Conservation (phyloP, 1,140 invertebrate genomes). For the Gryon sp. region DNA sequence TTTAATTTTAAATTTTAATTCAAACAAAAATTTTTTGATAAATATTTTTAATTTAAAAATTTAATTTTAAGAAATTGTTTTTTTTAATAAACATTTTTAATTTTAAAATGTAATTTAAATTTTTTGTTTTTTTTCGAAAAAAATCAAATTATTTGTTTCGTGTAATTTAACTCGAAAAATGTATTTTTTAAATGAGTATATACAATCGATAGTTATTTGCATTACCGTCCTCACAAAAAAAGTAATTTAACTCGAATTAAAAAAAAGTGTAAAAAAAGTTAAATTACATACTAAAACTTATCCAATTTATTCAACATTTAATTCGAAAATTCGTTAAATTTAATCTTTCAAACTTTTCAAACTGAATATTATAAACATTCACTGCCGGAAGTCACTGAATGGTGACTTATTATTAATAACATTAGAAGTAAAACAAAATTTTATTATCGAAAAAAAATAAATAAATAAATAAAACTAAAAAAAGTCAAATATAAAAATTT, state of each 20-base stretch:
- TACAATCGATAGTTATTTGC: conserved; percentile 9
- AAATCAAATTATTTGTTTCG: background rate
- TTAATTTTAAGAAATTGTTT: no score
- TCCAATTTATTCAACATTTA: background rate
- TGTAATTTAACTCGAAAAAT: background rate
- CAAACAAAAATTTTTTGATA: no score
- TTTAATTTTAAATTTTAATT: no score
- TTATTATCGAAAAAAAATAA: no score
- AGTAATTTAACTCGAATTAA: no score
- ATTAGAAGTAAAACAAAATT: conserved; percentile 3
- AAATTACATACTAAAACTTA: background rate
- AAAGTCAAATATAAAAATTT: background rate
- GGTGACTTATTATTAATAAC: conserved; percentile 13
- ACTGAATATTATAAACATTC: conserved; percentile 4
- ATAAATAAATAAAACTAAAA: conserved; percentile 2
- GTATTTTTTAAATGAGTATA: conserved; percentile 3
- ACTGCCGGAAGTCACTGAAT: conserved; percentile 35
- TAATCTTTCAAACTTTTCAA: background rate
- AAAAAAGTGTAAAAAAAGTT: no score
- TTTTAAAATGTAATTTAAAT: no score
- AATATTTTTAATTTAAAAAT: no score
- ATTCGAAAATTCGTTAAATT: background rate
- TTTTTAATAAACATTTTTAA: no score
- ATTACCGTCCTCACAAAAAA: conserved; percentile 9
- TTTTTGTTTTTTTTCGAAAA: no score